phyloP scores from a whole-genome alignment of 2,113 vertebrate genomes.

The Labeo catla region DNA sequence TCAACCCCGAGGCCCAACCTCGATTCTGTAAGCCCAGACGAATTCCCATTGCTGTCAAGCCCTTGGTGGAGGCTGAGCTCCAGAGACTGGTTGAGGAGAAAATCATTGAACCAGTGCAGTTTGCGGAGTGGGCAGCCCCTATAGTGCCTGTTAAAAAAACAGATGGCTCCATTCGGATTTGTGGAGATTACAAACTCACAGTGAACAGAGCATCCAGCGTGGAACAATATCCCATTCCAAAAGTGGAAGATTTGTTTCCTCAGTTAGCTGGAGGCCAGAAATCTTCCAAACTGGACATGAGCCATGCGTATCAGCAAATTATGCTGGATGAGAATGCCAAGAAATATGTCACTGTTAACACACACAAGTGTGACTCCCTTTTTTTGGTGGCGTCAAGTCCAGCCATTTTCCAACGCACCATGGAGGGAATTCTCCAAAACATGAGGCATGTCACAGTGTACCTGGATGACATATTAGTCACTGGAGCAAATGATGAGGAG shows the following conservation, averaged over 20 bases:
- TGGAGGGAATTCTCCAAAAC: background rate
- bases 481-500: background rate
- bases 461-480: background rate
- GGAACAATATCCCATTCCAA: constrained; percentile 52
- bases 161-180: constrained; percentile 3
- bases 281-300: constrained; percentile 44
- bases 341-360: background rate
- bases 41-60: background rate
- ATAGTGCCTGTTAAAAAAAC: background rate
- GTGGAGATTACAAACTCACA: constrained; percentile 46
- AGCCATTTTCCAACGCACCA: background rate
- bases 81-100: constrained; percentile 12
- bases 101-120: background rate
- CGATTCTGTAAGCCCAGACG: constrained; percentile 7
- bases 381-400: background rate
- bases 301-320: constrained; percentile 37
- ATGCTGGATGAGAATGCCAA: constrained; percentile 18
- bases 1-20: background rate
- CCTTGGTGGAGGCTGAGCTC: constrained; percentile 18
- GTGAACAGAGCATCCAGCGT: constrained; percentile 37
- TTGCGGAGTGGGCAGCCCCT: background rate
- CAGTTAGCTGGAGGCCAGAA: constrained; percentile 38
- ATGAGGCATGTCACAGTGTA: background rate
- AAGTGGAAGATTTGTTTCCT: constrained; percentile 36
- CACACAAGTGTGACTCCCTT: background rate